Evolutionary conservation across 2,797 vertebrate species (phyloP).

Genomic region (Falco peregrinus): DNA sequence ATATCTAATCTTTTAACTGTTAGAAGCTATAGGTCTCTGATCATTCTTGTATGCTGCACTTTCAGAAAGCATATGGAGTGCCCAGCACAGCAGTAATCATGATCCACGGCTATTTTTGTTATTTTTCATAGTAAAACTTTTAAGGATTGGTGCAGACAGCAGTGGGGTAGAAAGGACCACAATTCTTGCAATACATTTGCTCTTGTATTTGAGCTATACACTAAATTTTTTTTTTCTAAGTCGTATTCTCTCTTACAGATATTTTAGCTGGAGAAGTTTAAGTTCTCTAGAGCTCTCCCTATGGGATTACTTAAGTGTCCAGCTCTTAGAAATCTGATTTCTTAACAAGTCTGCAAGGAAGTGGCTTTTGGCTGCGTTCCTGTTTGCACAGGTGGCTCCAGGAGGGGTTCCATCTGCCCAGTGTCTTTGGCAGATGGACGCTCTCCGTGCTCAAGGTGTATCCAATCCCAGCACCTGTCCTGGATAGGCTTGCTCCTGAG

Average conservation of each 20-base stretch:
- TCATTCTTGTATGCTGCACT: neutral
- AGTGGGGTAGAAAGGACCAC: neutral
- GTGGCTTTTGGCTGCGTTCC: slow-evolving; percentile 25
- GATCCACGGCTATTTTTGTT: neutral
- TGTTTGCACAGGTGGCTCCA: neutral
- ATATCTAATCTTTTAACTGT: neutral
- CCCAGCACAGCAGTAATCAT: neutral
- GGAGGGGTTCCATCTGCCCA: slow-evolving; percentile 58
- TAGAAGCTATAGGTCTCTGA: neutral
- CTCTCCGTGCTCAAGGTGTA: slow-evolving; percentile 1
- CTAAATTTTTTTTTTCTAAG: neutral
- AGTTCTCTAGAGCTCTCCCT: neutral
- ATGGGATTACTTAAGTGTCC: neutral
- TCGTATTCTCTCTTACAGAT: neutral
- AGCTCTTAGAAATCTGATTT: slow-evolving; percentile 35
- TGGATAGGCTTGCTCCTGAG: neutral
- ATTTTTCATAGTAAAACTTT: neutral
- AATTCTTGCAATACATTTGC: neutral
- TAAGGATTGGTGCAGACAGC: neutral
- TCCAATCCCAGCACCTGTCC: neutral
- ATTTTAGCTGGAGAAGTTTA: neutral
- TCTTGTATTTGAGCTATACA: neutral
- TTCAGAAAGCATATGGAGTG: neutral
- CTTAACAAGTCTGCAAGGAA: slow-evolving; percentile 18
- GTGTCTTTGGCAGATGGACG: slow-evolving; percentile 42